Base-by-base conservation (phyloP, 2,888 invertebrate species). In the Campoplex nolae region DNA sequence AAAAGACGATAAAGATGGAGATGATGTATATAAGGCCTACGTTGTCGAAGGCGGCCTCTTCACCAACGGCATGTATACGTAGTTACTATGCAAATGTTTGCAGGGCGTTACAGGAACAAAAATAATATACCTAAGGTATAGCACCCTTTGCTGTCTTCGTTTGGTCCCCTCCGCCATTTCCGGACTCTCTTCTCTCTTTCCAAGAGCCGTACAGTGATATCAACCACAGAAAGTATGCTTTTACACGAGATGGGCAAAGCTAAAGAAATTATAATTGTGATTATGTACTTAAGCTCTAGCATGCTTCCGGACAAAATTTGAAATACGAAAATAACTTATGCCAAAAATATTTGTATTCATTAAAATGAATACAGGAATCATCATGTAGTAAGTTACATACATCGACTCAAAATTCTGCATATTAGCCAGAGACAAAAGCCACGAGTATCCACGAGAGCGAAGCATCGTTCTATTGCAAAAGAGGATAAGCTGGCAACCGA, bases 61-160 rank as follows among this genome's bases (percentile, higher is more conserved):
- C 38, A 82, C 83, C 86, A 81, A 73, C 81, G 70, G 84, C 78
- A 28, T 76, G 67, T 71, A 23, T 23, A 38, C 38, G 1, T 38
- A 77, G 77, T 88, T 79, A 88, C 91, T 91, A 89, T 89, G 90
- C 91, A 91, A 92, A 92, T 90, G 87, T 92, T 92, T 92, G 90
- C 88, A 73, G 84, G 85, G 89, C 88, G 89, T 91, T 90, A 89
- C 90, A 89, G 88, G 89, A 81, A 90, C 90, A 90, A 90, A 91
- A 92, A 90, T 92, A 92, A 92, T 92, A 38, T 38, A 38, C 38
- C 38, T 38, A 91, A 92, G 91, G 91, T 76, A 38, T 89, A 88
- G 84, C 88, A 85, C 85, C 87, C 83, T 74, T 79, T 74, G 65
- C 82, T 87, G 65, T 83, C 70, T 70, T 78, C 80, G 73, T 84